A percentile compares a stretch with the other conserved stretches of the same genome.
These are phyloP conservation scores for Ahaetulla prasina DNA, from an alignment of 2,113 vertebrate species.

Conservation along the genomic window DNA sequence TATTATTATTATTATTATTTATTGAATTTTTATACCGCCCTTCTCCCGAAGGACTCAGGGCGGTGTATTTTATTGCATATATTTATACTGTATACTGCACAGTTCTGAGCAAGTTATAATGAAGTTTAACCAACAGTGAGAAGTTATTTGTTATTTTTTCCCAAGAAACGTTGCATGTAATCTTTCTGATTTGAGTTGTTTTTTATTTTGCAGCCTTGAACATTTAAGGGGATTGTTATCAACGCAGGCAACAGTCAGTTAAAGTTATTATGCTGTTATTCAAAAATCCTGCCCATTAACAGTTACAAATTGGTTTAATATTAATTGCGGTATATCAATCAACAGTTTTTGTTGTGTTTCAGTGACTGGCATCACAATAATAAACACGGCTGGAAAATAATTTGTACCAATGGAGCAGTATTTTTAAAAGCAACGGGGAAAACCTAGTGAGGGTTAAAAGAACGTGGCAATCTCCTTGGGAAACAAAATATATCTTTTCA, in stretches of 20 bases:
- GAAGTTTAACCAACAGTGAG: not conserved
- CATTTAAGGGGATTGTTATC: not conserved
- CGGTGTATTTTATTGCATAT: not conserved
- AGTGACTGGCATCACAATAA: not conserved
- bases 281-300: not conserved
- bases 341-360: not conserved
- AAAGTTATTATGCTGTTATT: not conserved
- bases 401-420: not conserved
- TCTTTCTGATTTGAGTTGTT: not conserved
- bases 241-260: not conserved
- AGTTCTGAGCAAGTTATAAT: not conserved
- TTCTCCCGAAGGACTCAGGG: too few species aligned
- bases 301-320: not conserved
- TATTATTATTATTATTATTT: too few species aligned
- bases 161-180: not conserved
- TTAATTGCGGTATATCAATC: not conserved
- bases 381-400: not conserved
- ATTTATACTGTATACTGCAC: not conserved
- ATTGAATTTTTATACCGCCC: too few species aligned
- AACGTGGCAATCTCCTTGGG: not conserved
- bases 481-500: constrained; percentile 4
- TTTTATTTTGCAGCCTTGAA: not conserved
- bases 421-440: constrained; percentile 3
- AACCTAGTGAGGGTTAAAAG: not conserved
- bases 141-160: not conserved